These are phyloP conservation scores for Rotaria sp. DNA, from an alignment of 2,888 invertebrate genomes.

Conservation along the genomic window DNA sequence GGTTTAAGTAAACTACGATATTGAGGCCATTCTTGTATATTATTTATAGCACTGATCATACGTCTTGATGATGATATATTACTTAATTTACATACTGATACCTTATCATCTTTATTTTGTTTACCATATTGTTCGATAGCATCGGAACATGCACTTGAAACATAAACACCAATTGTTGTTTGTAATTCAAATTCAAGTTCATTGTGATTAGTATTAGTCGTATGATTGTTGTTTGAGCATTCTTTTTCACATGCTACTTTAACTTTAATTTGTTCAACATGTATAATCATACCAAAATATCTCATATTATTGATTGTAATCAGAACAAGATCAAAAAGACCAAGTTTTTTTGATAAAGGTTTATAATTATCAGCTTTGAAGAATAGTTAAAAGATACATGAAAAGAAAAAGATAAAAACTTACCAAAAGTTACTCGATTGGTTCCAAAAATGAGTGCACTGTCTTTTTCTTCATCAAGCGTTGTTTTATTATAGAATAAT, in stretches of 20 bases:
- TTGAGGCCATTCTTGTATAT: not conserved
- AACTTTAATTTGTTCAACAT: not conserved
- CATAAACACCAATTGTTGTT: not conserved
- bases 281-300: not conserved
- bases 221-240: not conserved
- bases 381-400: not conserved
- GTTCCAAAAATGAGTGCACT: not conserved
- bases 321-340: not conserved
- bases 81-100: not conserved
- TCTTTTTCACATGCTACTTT: not conserved
- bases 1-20: not conserved
- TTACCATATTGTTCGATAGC: not conserved
- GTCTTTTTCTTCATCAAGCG: not conserved
- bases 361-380: not conserved
- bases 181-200: not conserved
- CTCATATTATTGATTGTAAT: not conserved
- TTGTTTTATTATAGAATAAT: not conserved
- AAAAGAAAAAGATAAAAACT: not conserved
- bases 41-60: not conserved
- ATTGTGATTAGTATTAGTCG: not conserved
- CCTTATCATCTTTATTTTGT: not conserved
- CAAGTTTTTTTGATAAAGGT: not conserved
- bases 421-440: not conserved
- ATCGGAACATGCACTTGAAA: not conserved
- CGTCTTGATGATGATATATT: not conserved